Percentiles rank a stretch among this genome's conserved stretches.
Evolutionary conservation across 2,113 vertebrate species (phyloP).

Genomic region (Oxyruncus cristatus): DNA sequence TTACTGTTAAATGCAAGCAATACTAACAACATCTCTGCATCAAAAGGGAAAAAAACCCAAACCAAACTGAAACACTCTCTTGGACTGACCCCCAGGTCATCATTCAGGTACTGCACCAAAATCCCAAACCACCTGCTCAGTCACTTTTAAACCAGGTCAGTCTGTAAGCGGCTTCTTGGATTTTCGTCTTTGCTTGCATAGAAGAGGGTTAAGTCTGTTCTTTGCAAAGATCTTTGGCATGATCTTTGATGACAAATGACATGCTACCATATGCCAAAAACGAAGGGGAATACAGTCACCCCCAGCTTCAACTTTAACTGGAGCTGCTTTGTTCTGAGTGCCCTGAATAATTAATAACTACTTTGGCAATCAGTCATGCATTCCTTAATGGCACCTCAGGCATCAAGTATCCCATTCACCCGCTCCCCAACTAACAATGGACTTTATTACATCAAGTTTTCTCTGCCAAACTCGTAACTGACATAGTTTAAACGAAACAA

Average conservation of each 20-base stretch:
- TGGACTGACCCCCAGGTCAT: not conserved
- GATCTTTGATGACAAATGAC: constrained; percentile 62
- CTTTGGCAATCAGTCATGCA: constrained; percentile 80
- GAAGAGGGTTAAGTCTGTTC: constrained; percentile 43
- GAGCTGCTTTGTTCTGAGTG: constrained; percentile 71
- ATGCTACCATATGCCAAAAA: constrained; percentile 57
- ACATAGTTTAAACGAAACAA: constrained; percentile 54
- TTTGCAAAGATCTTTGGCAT: constrained; percentile 56
- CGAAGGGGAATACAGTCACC: constrained; percentile 39
- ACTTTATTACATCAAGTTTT: constrained; percentile 43
- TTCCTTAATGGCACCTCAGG: constrained; percentile 78
- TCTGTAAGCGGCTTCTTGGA: not conserved
- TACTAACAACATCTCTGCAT: not conserved
- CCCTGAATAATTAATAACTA: constrained; percentile 79
- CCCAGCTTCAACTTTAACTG: constrained; percentile 57
- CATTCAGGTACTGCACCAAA: not conserved
- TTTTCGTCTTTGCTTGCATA: constrained; percentile 38
- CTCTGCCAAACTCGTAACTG: constrained; percentile 42
- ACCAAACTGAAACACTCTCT: not conserved
- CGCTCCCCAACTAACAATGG: constrained; percentile 52
- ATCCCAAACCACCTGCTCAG: not conserved
- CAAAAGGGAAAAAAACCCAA: not conserved
- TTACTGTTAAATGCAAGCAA: not conserved
- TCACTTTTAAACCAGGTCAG: not conserved
- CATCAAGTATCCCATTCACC: constrained; percentile 73